Evolutionary conservation across 2,797 vertebrate genomes (phyloP), one percentile per base, ranked within the genome.

Genomic region (Eremophila alpestris): DNA sequence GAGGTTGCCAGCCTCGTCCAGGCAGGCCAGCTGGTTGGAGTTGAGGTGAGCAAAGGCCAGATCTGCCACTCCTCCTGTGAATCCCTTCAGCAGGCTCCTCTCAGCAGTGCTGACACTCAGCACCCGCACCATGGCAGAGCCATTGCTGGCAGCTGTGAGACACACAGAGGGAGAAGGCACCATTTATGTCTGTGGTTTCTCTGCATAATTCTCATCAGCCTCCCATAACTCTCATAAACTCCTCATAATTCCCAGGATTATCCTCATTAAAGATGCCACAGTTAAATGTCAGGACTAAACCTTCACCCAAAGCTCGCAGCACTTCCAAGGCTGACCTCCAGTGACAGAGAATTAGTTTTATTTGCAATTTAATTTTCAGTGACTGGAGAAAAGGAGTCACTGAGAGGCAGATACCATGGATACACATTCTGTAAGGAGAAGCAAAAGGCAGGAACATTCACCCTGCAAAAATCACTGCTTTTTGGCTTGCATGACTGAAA

Each of bases 21-120:
- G 98, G 65, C 99, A 99, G 22, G 99, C 99, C 97, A 99, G 94
- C 90, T 99, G 98, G 79, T 98, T 99, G 62, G 99, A 99, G 97
- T 99, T 99, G 43, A 99, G 98, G 83, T 99, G 99, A 84, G 99
- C 99, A n/a, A 99, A 99, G 34, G 99, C 99, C 97, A 99, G 97
- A 97, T 99, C 99, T 60, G 99, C 99, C 93, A 99, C 98, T 0
- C 98, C 98, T 2, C 99, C 99, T 0, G 98, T 99, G 96, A 99
- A 99, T 65, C 99, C 99, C 83, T 99, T 99, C 73, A 99, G 98
- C 48, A 99, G 92, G 17, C 98, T 99, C n/a, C 99, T 97, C 95
- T 99, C 99, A 0, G 98, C 97, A 13, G 98, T 98, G 88, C 97
- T 98, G 87, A 99, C 97, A n/a, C 98, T 99, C 97, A 99, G 96